Conservation (phyloP, 2,888 invertebrate genomes). For the Harmothoe impar region DNA sequence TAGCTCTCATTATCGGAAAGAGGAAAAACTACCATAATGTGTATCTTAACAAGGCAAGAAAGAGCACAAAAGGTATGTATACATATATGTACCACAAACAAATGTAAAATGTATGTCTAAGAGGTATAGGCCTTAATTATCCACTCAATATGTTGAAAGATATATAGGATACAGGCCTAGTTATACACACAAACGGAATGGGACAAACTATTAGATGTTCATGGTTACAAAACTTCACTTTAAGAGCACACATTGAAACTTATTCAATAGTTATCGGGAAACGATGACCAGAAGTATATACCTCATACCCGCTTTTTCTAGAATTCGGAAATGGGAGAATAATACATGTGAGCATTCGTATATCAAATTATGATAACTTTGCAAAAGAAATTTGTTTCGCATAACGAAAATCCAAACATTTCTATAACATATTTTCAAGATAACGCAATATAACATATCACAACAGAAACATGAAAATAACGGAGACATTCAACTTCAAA, state of each 20-base stretch:
- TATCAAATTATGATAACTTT: no score
- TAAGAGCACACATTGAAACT: neutral
- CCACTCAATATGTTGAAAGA: neutral
- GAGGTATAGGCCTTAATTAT: conserved; percentile 1
- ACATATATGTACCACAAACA: neutral
- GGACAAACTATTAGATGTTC: neutral
- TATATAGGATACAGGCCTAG: neutral
- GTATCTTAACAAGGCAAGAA: neutral
- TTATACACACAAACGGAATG: neutral
- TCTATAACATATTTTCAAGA: no score
- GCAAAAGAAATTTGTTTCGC: no score
- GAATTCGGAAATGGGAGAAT: neutral
- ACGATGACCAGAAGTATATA: neutral
- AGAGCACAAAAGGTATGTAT: neutral
- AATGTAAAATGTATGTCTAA: neutral
- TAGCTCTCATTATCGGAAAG: neutral
- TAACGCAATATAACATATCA: no score
- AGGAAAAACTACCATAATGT: conserved; percentile 13
- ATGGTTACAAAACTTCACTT: neutral
- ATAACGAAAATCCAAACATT: no score
- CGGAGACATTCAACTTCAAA: no score
- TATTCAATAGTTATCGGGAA: neutral
- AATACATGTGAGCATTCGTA: neutral
- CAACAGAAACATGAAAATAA: no score
- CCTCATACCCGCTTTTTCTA: conserved; percentile 53